These are phyloP conservation scores for Tragelaphus imberbis DNA, from an alignment of 2,113 vertebrate species.

Conservation along the genomic window DNA sequence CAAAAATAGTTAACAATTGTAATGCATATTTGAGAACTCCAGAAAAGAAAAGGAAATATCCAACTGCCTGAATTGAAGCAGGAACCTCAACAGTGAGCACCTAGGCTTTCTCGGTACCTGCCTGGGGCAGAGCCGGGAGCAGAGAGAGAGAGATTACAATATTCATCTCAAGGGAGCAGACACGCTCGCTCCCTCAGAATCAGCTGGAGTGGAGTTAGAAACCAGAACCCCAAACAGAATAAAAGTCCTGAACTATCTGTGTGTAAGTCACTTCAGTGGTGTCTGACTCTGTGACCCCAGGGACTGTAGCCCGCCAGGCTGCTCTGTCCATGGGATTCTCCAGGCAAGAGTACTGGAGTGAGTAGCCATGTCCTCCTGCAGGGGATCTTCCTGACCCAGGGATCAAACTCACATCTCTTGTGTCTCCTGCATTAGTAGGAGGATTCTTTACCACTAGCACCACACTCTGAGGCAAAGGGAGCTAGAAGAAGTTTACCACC, in stretches of 20 bases:
- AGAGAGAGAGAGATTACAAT: not conserved
- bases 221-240: not conserved
- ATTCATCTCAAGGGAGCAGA: not conserved
- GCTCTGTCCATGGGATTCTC: not conserved
- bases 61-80: not conserved
- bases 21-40: not conserved
- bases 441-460: not conserved
- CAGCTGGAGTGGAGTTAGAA: not conserved
- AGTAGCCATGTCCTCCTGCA: not conserved
- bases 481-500: not conserved
- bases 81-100: not conserved
- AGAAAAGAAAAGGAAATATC: not conserved
- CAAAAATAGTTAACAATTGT: not conserved
- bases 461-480: not conserved
- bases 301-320: not conserved
- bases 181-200: not conserved
- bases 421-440: not conserved
- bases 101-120: not conserved
- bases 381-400: not conserved
- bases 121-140: not conserved
- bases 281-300: not conserved
- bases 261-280: not conserved
- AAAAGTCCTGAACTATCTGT: not conserved
- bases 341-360: rapidly evolving
- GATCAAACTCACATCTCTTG: not conserved